A percentile compares a stretch with the other conserved stretches of the same genome.
Evolutionary conservation across 2,797 vertebrate species (phyloP).

Genomic region (Peromyscus attwateri): DNA sequence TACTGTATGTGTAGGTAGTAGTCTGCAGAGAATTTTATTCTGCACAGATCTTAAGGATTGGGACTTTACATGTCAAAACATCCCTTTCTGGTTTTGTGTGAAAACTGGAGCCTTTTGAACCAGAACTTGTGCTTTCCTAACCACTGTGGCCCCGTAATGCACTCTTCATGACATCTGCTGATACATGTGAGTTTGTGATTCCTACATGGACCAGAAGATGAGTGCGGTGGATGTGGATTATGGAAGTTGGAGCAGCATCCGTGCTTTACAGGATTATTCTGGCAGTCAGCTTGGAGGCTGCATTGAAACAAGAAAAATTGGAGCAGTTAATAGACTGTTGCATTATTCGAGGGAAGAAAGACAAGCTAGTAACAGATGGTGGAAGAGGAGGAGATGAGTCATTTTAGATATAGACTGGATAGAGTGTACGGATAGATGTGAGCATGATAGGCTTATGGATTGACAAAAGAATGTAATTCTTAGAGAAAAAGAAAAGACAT

Average conservation of each 20-base stretch:
- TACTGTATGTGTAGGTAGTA: neutral
- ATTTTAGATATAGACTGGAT: constrained; percentile 16
- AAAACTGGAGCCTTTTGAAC: constrained; percentile 26
- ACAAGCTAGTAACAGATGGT: constrained; percentile 34
- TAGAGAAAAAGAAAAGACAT: neutral
- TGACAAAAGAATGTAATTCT: neutral
- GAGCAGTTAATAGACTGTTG: constrained; percentile 25
- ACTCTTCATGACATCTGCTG: neutral
- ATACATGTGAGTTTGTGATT: neutral
- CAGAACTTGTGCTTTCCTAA: neutral
- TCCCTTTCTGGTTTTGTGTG: constrained; percentile 45
- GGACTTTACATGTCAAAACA: neutral
- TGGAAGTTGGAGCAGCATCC: neutral
- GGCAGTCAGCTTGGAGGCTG: neutral
- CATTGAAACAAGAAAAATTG: constrained; percentile 7
- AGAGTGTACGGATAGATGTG: neutral
- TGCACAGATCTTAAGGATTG: constrained; percentile 42
- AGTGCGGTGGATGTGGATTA: neutral
- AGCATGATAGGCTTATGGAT: neutral
- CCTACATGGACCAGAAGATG: neutral
- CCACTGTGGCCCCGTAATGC: no score
- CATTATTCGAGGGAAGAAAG: constrained; percentile 27
- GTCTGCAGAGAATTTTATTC: constrained; percentile 9
- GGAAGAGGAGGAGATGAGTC: constrained; percentile 22
- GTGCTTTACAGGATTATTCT: neutral